Conservation (phyloP, 2,888 invertebrate species). For the Thecocarcelia acutangulata region DNA sequence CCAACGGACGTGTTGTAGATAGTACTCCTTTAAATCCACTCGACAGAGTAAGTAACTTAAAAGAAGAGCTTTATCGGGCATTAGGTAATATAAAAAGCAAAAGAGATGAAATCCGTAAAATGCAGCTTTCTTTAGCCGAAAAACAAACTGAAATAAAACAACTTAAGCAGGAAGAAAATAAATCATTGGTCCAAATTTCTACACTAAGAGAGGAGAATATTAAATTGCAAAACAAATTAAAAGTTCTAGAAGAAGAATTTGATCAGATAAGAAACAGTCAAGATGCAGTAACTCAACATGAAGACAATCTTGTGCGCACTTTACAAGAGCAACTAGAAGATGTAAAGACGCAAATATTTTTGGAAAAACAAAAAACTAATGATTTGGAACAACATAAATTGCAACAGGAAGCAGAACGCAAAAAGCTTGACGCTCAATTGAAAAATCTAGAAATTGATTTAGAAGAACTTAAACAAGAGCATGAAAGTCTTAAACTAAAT, state of each 20-base stretch:
- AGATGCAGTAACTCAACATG: conserved; percentile 55
- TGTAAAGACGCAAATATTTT: conserved; percentile 79
- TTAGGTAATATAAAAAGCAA: conserved; percentile 81
- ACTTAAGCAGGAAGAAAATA: conserved; percentile 79
- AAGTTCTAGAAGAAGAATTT: conserved; percentile 78
- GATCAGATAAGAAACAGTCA: conserved; percentile 75
- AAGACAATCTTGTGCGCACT: conserved; percentile 61
- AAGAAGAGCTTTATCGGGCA: conserved; percentile 82
- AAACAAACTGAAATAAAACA: conserved; percentile 75
- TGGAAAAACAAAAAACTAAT: conserved; percentile 77
- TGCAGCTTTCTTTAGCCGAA: conserved; percentile 79
- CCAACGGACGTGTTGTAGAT: conserved; percentile 72
- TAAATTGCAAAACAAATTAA: conserved; percentile 76
- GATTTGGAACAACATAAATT: conserved; percentile 78
- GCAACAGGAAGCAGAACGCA: conserved; percentile 81
- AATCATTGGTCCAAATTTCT: conserved; percentile 77
- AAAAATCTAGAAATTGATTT: conserved; percentile 83
- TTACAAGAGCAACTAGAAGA: conserved; percentile 74
- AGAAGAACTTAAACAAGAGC: conserved; percentile 75
- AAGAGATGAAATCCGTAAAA: conserved; percentile 82
- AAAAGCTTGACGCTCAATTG: conserved; percentile 82
- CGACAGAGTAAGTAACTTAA: conserved; percentile 81
- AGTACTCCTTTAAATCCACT: conserved; percentile 79
- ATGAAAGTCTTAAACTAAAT: conserved; percentile 75
- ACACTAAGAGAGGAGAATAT: conserved; percentile 78